Conservation (phyloP, 2,113 vertebrate genomes). For the Xyliphius kryptos region DNA sequence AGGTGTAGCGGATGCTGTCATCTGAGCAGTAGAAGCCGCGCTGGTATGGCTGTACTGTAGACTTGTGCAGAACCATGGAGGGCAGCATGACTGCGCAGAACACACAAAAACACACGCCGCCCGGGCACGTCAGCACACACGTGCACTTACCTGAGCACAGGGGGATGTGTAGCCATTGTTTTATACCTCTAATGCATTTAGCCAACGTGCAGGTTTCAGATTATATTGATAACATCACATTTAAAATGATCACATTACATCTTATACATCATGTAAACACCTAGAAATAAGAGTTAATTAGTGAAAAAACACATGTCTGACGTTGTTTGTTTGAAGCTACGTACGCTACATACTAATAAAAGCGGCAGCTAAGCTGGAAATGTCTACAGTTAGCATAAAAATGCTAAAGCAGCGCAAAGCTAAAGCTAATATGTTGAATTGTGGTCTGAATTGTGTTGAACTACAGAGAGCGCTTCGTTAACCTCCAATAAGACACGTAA, state of each 20-base stretch:
- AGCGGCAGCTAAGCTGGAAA: too few species aligned
- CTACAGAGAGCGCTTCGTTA: conserved; percentile 19
- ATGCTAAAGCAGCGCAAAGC: conserved; percentile 20
- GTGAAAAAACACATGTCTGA: too few species aligned
- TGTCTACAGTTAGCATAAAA: not conserved
- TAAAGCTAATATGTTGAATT: conserved; percentile 19
- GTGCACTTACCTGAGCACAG: conserved; percentile 26
- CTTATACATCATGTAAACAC: conserved; percentile 14
- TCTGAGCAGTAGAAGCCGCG: conserved; percentile 73
- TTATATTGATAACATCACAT: too few species aligned
- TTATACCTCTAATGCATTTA: not conserved
- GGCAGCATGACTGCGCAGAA: conserved; percentile 66
- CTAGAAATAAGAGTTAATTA: not conserved
- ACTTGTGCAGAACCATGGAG: conserved; percentile 63
- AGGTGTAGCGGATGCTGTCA: conserved; percentile 63
- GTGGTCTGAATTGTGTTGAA: conserved; percentile 24
- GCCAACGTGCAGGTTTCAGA: not conserved
- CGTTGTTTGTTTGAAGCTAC: too few species aligned
- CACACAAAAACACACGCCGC: conserved; percentile 39
- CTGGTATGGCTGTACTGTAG: conserved; percentile 75
- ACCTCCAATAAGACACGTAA: not conserved
- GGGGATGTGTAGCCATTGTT: not conserved
- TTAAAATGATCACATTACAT: not conserved
- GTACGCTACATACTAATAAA: too few species aligned
- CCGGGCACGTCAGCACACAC: conserved; percentile 24